A percentile compares a stretch with the other conserved stretches of the same genome.
phyloP scores from a whole-genome alignment of 1,140 invertebrate genomes.

The Eueides isabella region DNA sequence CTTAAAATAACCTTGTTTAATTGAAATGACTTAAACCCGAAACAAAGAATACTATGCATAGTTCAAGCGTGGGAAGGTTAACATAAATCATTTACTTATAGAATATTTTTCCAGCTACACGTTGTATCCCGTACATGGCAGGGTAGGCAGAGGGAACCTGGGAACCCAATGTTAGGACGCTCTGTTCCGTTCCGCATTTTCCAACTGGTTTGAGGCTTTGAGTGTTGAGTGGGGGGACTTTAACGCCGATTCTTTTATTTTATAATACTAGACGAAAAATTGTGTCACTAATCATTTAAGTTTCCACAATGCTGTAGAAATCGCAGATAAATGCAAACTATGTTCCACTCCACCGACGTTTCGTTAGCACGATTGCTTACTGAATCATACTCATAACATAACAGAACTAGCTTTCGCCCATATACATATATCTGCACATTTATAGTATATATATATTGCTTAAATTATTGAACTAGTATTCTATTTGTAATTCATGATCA shows the following conservation, averaged over 20 bases:
- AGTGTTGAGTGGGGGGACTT: too few relatives aligned
- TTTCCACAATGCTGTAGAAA: conserved; percentile 30
- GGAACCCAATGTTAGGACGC: too few relatives aligned
- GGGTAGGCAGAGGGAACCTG: too few relatives aligned
- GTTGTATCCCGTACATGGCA: too few relatives aligned
- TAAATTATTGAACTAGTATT: neutral
- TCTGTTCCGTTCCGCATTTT: too few relatives aligned
- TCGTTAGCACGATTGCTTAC: conserved; percentile 33
- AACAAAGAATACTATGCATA: neutral
- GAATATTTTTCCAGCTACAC: too few relatives aligned
- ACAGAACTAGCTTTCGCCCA: conserved; percentile 24
- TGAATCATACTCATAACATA: conserved; percentile 33
- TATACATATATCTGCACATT: neutral
- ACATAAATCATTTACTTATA: neutral
- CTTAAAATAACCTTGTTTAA: conserved; percentile 3
- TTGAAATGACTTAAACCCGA: neutral
- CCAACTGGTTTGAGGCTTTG: too few relatives aligned
- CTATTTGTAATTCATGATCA: too few relatives aligned
- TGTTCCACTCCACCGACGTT: conserved; percentile 32
- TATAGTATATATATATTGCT: neutral
- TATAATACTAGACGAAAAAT: conserved; percentile 13
- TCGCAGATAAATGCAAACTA: conserved; percentile 28
- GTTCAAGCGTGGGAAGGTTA: neutral
- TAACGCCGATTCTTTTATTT: too few relatives aligned
- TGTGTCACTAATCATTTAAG: neutral